These are phyloP conservation scores for Tribolium freemani DNA, from an alignment of 2,888 invertebrate species.

Conservation along the genomic window DNA sequence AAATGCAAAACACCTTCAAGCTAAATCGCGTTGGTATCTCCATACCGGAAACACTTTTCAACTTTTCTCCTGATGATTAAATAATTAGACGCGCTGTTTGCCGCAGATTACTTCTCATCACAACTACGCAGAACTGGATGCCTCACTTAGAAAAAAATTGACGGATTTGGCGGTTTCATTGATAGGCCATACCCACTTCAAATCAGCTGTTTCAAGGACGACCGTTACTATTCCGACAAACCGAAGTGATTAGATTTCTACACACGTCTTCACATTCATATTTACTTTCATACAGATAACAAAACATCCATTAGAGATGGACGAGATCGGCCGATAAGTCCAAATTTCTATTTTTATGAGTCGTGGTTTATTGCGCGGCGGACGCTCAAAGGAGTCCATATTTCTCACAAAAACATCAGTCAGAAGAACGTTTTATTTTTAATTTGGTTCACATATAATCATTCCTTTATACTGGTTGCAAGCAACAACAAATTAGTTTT, in stretches of 20 bases:
- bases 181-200: slow-evolving; percentile 1
- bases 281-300: slow-evolving; percentile 20
- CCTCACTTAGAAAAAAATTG: not conserved
- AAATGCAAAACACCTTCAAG: slow-evolving; percentile 28
- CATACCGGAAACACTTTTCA: slow-evolving; percentile 35
- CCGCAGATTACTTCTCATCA: not conserved
- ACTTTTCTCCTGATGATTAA: slow-evolving; percentile 26
- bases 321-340: not conserved
- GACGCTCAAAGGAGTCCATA: not conserved
- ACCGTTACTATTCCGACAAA: slow-evolving; percentile 46
- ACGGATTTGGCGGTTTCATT: slow-evolving; percentile 23
- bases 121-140: not conserved
- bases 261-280: slow-evolving; percentile 30
- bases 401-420: not conserved
- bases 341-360: not conserved
- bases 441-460: no score
- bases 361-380: not conserved
- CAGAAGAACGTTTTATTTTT: no score
- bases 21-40: slow-evolving; percentile 15
- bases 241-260: slow-evolving; percentile 14
- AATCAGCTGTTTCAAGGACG: slow-evolving; percentile 54
- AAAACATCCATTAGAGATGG: not conserved
- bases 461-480: no score
- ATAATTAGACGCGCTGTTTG: slow-evolving; percentile 24
- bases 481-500: slow-evolving; percentile 2